Percentiles rank a stretch among this genome's conserved stretches.
These are phyloP conservation scores for Myotis davidii DNA, from an alignment of 2,113 vertebrate species.

Conservation along the genomic window DNA sequence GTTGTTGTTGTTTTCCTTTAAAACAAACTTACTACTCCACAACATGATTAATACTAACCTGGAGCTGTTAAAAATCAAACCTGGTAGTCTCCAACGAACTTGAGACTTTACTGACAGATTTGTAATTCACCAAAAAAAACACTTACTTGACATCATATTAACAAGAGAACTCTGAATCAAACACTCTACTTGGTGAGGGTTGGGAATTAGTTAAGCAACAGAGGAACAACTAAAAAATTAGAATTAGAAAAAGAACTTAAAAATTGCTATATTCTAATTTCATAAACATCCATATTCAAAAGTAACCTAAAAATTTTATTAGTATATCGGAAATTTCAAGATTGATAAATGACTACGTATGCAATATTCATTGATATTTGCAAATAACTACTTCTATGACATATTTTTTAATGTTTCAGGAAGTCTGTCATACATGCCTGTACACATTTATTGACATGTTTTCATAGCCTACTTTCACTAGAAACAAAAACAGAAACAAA, in stretches of 20 bases:
- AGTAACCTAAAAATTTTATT: neutral
- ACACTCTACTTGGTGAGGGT: neutral
- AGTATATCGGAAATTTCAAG: neutral
- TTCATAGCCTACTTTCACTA: slow-evolving; percentile 1
- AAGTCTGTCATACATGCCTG: neutral
- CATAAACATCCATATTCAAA: neutral
- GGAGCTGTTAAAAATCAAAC: neutral
- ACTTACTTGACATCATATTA: neutral
- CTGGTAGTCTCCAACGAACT: neutral
- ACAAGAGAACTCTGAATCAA: neutral
- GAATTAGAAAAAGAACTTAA: neutral
- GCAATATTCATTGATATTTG: neutral
- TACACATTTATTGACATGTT: neutral
- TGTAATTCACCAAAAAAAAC: slow-evolving; percentile 14
- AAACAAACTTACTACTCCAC: neutral
- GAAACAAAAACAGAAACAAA: slow-evolving; percentile 26
- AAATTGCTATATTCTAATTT: neutral
- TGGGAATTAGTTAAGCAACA: neutral
- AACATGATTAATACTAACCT: neutral
- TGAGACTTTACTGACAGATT: neutral
- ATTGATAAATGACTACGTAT: neutral
- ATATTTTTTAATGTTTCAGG: neutral
- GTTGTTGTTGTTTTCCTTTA: neutral
- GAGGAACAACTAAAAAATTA: slow-evolving; percentile 15
- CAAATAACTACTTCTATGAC: neutral